Conservation (phyloP, 2,888 invertebrate species). For the Drosophila anceps region DNA sequence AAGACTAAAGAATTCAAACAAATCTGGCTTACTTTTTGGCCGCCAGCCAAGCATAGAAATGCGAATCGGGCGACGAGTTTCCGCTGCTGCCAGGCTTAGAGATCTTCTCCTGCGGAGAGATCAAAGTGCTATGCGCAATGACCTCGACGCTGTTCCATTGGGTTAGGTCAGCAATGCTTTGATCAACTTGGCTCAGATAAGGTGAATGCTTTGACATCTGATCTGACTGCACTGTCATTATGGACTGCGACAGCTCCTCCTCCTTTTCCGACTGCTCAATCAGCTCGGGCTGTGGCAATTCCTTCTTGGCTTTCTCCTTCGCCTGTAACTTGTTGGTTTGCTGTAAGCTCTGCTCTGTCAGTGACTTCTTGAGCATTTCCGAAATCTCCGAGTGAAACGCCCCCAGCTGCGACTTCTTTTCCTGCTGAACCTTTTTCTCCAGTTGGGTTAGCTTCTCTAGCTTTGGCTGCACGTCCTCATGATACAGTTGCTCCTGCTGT, state of each 20-base stretch:
- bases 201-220: no score
- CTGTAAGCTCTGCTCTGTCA: background rate
- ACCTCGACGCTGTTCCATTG: constrained; percentile 8
- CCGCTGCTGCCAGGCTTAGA: background rate
- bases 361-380: background rate
- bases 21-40: constrained; percentile 40
- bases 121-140: constrained; percentile 10
- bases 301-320: background rate
- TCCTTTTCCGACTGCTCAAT: background rate
- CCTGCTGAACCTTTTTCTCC: no score
- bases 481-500: background rate
- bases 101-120: background rate
- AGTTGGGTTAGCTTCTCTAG: background rate
- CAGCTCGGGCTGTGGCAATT: background rate
- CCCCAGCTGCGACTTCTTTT: background rate
- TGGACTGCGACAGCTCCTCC: background rate
- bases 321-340: no score
- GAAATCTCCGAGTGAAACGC: background rate
- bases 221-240: no score
- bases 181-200: background rate
- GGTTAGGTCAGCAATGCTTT: background rate
- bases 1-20: background rate
- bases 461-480: background rate
- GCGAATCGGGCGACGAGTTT: background rate
- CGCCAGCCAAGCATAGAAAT: constrained; percentile 41